A percentile compares a stretch with the other conserved stretches of the same genome.
These are phyloP conservation scores for Psittacula derbiana DNA, from an alignment of 2,797 vertebrate species.

Conservation along the genomic window DNA sequence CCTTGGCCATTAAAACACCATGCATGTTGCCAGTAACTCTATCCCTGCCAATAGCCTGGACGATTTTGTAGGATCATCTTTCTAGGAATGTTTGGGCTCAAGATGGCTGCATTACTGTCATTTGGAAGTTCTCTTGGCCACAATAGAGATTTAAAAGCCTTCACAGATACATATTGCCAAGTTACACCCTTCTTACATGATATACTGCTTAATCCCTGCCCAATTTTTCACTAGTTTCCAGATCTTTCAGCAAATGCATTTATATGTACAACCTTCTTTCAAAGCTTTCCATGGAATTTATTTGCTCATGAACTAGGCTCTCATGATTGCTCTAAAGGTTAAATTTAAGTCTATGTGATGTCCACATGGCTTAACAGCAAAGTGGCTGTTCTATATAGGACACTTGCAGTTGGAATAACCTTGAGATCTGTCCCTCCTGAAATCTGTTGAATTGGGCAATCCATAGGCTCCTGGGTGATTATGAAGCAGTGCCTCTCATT, in stretches of 20 bases:
- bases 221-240: conserved; percentile 26
- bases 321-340: neutral
- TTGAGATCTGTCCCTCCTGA: neutral
- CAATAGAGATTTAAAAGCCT: neutral
- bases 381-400: neutral
- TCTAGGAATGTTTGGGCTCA: conserved; percentile 53
- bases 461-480: neutral
- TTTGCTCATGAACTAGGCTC: neutral
- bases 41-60: neutral
- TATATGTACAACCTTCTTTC: neutral
- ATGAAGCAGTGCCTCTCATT: neutral
- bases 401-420: neutral
- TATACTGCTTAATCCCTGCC: neutral
- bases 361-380: neutral
- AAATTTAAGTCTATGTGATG: neutral
- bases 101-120: neutral
- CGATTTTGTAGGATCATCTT: neutral
- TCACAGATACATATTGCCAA: neutral
- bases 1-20: neutral
- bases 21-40: neutral
- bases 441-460: neutral
- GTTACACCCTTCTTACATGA: neutral
- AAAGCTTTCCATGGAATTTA: neutral
- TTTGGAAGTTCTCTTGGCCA: neutral
- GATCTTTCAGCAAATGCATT: neutral